A percentile compares a stretch with the other conserved stretches of the same genome.
Evolutionary conservation across 2,888 invertebrate genomes (phyloP).

Genomic region (Teleiodes luculella): DNA sequence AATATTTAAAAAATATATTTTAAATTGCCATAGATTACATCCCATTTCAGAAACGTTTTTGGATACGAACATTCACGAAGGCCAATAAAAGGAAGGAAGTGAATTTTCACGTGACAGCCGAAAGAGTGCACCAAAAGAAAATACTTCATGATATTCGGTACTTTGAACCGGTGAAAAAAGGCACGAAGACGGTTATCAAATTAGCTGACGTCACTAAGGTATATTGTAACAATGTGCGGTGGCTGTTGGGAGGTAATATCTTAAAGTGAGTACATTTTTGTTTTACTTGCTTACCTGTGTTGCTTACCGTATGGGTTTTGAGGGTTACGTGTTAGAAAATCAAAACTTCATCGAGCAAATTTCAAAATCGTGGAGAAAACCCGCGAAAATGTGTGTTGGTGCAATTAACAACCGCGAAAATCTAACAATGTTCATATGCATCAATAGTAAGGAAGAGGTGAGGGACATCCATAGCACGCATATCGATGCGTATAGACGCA

Average conservation of each 20-base stretch:
- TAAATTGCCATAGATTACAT: too few relatives aligned
- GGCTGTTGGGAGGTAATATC: neutral
- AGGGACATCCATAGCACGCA: too few relatives aligned
- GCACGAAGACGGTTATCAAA: slow-evolving; percentile 15
- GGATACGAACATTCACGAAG: neutral
- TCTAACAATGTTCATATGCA: too few relatives aligned
- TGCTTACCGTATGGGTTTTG: too few relatives aligned
- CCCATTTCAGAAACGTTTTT: slow-evolving; percentile 15
- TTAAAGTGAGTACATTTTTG: neutral
- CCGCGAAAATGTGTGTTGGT: too few relatives aligned
- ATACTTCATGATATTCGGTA: slow-evolving; percentile 12
- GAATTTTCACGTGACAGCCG: slow-evolving; percentile 17
- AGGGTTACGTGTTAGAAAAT: too few relatives aligned
- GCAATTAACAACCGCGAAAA: too few relatives aligned
- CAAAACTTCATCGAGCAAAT: too few relatives aligned
- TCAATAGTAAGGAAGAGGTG: too few relatives aligned
- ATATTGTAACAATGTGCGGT: neutral
- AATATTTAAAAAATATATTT: too few relatives aligned
- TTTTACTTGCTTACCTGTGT: neutral
- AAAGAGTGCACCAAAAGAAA: neutral
- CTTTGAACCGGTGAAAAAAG: slow-evolving; percentile 4
- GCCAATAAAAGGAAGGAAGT: slow-evolving; percentile 9
- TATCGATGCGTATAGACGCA: too few relatives aligned
- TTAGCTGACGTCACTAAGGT: slow-evolving; percentile 17
- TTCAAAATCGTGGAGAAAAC: too few relatives aligned